A percentile compares a stretch with the other conserved stretches of the same genome.
phyloP scores from a whole-genome alignment of 2,113 vertebrate species.

The Rhinichthys klamathensis region DNA sequence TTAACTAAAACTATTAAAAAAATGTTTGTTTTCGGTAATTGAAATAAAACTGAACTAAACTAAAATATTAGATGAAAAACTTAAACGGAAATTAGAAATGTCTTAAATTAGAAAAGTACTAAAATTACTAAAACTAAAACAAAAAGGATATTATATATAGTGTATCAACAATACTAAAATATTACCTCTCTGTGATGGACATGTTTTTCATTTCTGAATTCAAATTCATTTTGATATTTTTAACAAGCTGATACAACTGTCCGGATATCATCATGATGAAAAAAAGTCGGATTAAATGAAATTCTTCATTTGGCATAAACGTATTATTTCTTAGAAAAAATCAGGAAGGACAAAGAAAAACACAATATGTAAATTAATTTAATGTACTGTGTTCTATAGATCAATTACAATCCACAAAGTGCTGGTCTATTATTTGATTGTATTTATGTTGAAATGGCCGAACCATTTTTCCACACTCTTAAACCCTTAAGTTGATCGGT shows the following conservation, averaged over 20 bases:
- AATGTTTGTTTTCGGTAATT: background rate
- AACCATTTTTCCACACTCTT: background rate
- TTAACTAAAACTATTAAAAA: background rate
- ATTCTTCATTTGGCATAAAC: background rate
- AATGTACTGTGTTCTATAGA: background rate
- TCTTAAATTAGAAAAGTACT: too few relatives aligned
- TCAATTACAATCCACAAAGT: background rate
- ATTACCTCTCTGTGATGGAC: too few relatives aligned
- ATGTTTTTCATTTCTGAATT: too few relatives aligned
- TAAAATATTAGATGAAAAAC: background rate
- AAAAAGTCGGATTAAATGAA: background rate
- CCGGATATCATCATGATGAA: background rate
- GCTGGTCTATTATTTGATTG: background rate
- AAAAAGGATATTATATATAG: too few relatives aligned
- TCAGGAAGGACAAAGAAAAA: background rate
- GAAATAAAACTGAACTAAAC: background rate
- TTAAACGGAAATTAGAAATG: background rate
- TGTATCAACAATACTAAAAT: background rate
- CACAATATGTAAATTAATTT: background rate
- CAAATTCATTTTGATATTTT: too few relatives aligned
- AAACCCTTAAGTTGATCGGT: background rate
- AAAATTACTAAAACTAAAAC: too few relatives aligned
- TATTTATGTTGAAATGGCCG: background rate
- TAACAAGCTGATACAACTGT: background rate
- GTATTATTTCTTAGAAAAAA: background rate